phyloP scores from a whole-genome alignment of 1,140 invertebrate species.

The Brachionus asplanchnoidis region DNA sequence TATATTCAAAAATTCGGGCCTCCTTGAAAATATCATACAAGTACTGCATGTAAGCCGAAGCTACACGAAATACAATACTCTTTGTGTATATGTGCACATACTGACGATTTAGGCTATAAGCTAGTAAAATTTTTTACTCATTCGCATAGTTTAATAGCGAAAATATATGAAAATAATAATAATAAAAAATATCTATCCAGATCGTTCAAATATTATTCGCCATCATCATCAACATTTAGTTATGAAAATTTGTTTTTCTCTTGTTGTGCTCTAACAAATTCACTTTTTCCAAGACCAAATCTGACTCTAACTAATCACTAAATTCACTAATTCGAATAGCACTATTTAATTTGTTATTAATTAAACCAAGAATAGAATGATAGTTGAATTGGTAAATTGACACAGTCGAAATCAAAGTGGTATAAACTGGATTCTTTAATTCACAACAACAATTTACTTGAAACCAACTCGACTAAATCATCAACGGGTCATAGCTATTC shows the following conservation, averaged over 20 bases:
- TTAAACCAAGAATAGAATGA: background rate
- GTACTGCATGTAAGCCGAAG: background rate
- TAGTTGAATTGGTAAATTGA: background rate
- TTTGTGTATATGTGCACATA: background rate
- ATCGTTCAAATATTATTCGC: conserved; percentile 36
- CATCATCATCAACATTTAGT: conserved; percentile 12
- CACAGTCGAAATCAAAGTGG: background rate
- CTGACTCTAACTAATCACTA: background rate
- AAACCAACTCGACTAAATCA: background rate
- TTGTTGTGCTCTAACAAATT: background rate
- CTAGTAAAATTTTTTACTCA: conserved; percentile 11
- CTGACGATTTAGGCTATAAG: background rate
- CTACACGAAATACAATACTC: background rate
- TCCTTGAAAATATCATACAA: background rate
- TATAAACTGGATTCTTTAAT: conserved; percentile 35
- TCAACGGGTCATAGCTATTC: background rate
- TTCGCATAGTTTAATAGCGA: conserved; percentile 19
- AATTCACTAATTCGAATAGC: background rate
- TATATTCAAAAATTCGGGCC: background rate
- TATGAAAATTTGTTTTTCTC: background rate
- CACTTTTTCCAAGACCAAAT: background rate
- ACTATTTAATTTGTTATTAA: background rate
- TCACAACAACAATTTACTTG: background rate
- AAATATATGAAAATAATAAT: background rate
- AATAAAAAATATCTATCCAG: conserved; percentile 33